Evolutionary conservation across 1,140 invertebrate genomes (phyloP).

Genomic region (Drosophila nikananu): DNA sequence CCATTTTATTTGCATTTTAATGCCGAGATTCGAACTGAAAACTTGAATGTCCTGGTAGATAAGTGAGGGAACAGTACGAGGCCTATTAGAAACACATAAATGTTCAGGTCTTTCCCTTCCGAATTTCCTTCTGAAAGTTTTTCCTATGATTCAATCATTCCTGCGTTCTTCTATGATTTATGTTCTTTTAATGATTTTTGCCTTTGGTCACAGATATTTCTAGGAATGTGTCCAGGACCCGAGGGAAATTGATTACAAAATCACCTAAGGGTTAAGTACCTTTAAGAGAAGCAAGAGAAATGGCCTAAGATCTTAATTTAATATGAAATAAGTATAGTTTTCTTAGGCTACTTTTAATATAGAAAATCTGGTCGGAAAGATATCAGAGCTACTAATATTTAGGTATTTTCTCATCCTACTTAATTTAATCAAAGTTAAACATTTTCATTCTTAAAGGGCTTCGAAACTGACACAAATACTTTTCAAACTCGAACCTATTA

Average conservation of each 20-base stretch:
- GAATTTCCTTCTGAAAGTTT: neutral
- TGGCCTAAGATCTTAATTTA: neutral
- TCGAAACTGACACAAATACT: neutral
- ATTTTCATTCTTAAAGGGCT: neutral
- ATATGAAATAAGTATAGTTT: neutral
- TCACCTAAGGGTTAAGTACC: neutral
- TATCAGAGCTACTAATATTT: neutral
- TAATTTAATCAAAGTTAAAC: neutral
- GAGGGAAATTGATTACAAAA: neutral
- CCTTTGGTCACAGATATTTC: slow-evolving; percentile 4
- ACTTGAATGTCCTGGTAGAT: slow-evolving; percentile 16
- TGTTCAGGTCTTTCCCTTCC: neutral
- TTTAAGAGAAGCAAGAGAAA: neutral
- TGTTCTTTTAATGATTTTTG: slow-evolving; percentile 24
- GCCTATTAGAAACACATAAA: slow-evolving; percentile 38
- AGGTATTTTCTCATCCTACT: neutral
- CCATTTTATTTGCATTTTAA: slow-evolving; percentile 72
- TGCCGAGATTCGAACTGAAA: slow-evolving; percentile 25
- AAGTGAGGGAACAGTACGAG: neutral
- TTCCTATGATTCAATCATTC: slow-evolving; percentile 13
- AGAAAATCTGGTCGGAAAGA: neutral
- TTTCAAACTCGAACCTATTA: slow-evolving; percentile 2
- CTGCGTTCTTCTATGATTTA: slow-evolving; percentile 15
- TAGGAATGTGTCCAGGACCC: neutral
- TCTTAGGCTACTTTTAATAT: neutral